Base-by-base conservation (phyloP, 2,113 vertebrate species). In the Steatornis caripensis region DNA sequence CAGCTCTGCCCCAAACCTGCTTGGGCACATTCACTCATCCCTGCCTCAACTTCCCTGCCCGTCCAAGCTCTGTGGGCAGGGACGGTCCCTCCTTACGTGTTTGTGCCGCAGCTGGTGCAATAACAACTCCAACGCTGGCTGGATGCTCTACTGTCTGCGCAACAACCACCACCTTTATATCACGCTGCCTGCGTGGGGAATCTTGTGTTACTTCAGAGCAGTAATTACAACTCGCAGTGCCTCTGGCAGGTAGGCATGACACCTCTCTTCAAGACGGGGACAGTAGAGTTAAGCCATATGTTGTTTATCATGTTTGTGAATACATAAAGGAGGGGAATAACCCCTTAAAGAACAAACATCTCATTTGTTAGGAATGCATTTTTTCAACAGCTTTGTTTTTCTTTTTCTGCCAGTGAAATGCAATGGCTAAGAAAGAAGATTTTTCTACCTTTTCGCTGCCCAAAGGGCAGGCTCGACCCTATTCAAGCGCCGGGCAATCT, bases 1-100 rank as follows among this genome's bases (percentile, higher is more conserved):
- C 34, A 62, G 90, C 84, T 90, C 80, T 91, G 91, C 89, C 62
- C 70, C 77, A 96, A 93, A 97, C 92, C 96, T 96, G 95, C 96
- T 87, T 0, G 87, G 96, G 89, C 96, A 95, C 95, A 92, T 95
- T 92, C 94, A 91, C 37, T 65, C 80, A 79, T 85, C 51, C 36
- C 64, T 92, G 95, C 88, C 90, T 95, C 92, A 58, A 24, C 62
- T 89, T 94, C 94, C 77, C 77, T 60, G 66, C 66, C 32, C 22
- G 43, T 89, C 87, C 82, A 83, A 69, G 48, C 61, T 95, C 78
- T 27, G 11, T 43, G 54, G 94, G 91, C 84, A 92, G 92, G 96
- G 84, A 92, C 17, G 4, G 80, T 92, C 89, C 75, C 89, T 95
- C 69, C 89, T 82, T 10, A 22, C 0, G 4, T 72, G 93, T 68